Evolutionary conservation across 1,140 invertebrate species (phyloP), one percentile per base, ranked within the genome.

Genomic region (Bradysia coprophila): DNA sequence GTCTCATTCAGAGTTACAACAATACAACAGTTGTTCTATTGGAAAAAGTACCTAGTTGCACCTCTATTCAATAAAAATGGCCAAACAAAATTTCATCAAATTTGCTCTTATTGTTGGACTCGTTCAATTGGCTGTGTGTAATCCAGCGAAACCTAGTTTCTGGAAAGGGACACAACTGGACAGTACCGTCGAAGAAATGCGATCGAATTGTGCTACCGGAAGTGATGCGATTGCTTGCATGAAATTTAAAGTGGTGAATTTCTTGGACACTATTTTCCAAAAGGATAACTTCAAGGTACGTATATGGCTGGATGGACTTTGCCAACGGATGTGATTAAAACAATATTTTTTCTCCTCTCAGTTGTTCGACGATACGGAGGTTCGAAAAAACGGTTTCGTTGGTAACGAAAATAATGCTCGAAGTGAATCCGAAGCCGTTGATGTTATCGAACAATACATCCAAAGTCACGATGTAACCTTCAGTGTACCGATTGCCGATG

Each of bases 141-240:
- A 72, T 45, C 74, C 74, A n/a, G 62, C 71, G n/a, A 74, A 74
- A 52, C 63, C 65, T 45, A 69, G 67, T 44, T 72, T 73, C 51
- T 78, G 75, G 75, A 77, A 76, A 48, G 72, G 70, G 23, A 76
- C 70, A 8, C 65, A 68, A 45, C 72, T 79, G 69, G 75, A 81
- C 48, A 63, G 67, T 22, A 69, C 79, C 53, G 73, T 82, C 5
- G 77, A 78, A 49, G 76, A 82, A 54, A 76, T 81, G 57, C 72
- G 75, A 50, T 65, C 64, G 19, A 73, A 78, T 48, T 85, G 78
- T 54, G 65, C 69, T 24, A 71, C 71, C 43, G 77, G 78, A 40
- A 78, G 78, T 51, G 81, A 86, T 54, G 76, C 79, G 6, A 69
- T 83, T 33, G 72, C 79, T 20, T 86, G 81, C 62, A 76, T 85